phyloP scores from a whole-genome alignment of 2,797 vertebrate genomes.

The Salarias fasciatus region DNA sequence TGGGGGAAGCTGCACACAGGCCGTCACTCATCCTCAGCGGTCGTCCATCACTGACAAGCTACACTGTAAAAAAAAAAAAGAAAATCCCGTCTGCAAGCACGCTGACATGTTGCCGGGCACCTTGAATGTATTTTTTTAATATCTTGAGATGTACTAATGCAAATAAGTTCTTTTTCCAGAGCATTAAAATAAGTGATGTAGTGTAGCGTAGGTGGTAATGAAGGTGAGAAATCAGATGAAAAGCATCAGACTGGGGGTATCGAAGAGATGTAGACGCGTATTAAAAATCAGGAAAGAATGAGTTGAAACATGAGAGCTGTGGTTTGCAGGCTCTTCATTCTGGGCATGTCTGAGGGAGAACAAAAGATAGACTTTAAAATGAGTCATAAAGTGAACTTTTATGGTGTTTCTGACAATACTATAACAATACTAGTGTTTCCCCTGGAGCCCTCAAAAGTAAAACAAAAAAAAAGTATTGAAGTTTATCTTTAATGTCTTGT shows the following conservation, averaged over 20 bases:
- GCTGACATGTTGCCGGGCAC: neutral
- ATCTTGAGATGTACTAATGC: neutral
- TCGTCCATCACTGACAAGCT: conserved; percentile 38
- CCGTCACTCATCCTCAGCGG: conserved; percentile 56
- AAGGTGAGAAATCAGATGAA: neutral
- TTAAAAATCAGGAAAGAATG: conserved; percentile 42
- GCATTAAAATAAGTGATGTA: neutral
- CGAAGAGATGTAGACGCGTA: conserved; percentile 45
- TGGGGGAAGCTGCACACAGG: conserved; percentile 23
- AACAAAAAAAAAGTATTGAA: neutral
- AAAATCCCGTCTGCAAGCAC: neutral
- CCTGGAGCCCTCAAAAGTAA: too few relatives aligned
- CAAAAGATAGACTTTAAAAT: neutral
- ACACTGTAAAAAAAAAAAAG: conserved; percentile 38
- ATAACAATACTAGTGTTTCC: too few relatives aligned
- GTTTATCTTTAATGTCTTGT: too few relatives aligned
- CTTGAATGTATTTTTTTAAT: neutral
- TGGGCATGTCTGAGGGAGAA: conserved; percentile 39
- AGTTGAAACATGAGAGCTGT: conserved; percentile 20
- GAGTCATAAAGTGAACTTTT: too few relatives aligned
- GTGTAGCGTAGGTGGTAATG: neutral
- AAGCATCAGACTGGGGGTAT: conserved; percentile 5
- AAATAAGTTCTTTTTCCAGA: neutral
- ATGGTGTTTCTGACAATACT: too few relatives aligned
- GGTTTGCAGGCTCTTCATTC: conserved; percentile 19